These are phyloP conservation scores for Telmatochromis bifrenatus DNA, from an alignment of 2,113 vertebrate genomes.

Conservation along the genomic window DNA sequence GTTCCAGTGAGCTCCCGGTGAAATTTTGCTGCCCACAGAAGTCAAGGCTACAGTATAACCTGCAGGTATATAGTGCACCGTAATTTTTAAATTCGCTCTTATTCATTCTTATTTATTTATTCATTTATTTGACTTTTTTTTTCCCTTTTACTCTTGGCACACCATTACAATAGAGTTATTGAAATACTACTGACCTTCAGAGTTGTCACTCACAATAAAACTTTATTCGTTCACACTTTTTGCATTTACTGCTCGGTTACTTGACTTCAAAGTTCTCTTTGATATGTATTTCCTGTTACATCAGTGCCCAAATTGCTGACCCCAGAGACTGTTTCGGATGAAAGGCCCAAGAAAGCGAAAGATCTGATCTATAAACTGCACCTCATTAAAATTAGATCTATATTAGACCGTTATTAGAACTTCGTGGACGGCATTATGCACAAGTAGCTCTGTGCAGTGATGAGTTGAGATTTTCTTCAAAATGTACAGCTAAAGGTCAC, in stretches of 20 bases:
- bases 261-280: conserved; percentile 56
- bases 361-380: conserved; percentile 24
- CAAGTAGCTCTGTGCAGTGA: background rate
- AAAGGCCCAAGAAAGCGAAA: background rate
- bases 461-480: background rate
- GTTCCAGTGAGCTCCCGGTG: background rate
- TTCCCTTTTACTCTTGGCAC: background rate
- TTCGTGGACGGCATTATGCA: background rate
- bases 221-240: conserved; percentile 12
- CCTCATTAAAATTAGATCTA: conserved; percentile 53
- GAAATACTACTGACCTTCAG: conserved; percentile 44
- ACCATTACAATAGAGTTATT: background rate
- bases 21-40: background rate
- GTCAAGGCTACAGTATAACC: conserved; percentile 34
- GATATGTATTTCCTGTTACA: conserved; percentile 54
- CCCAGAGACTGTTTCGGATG: conserved; percentile 21
- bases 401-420: background rate
- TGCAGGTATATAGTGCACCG: background rate
- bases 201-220: conserved; percentile 4
- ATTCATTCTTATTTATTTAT: background rate
- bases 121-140: background rate
- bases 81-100: conserved; percentile 33
- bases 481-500: background rate
- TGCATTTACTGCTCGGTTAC: background rate
- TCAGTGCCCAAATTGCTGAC: conserved; percentile 25